These are phyloP conservation scores for Pristionchus arcanus DNA, from an alignment of 2,888 invertebrate species.

Conservation along the genomic window DNA sequence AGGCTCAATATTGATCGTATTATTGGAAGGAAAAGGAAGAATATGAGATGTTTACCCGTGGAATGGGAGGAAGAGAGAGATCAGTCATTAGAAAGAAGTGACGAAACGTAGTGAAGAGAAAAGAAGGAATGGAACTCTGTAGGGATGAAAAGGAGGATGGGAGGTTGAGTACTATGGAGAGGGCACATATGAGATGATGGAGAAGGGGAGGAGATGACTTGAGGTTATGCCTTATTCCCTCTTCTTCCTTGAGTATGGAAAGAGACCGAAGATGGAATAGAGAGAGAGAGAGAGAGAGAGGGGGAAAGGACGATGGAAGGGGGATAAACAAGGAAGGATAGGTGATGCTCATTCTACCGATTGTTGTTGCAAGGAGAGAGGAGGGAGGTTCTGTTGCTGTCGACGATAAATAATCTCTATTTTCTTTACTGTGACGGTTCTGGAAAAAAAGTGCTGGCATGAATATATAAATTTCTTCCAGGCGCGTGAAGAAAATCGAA, in stretches of 20 bases:
- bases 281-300: not conserved
- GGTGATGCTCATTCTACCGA: not conserved
- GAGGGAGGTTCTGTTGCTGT: not conserved
- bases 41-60: slow-evolving; percentile 19
- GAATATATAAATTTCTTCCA: not conserved
- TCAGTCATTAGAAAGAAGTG: slow-evolving; percentile 13
- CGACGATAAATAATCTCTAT: not conserved
- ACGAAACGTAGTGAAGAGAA: not conserved
- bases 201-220: slow-evolving; percentile 10
- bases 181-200: slow-evolving; percentile 18
- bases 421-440: not conserved
- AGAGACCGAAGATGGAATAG: not conserved
- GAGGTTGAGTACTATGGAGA: slow-evolving; percentile 37
- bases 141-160: not conserved
- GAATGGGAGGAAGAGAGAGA: slow-evolving; percentile 2
- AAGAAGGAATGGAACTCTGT: slow-evolving; percentile 13
- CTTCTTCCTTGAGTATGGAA: slow-evolving; percentile 20
- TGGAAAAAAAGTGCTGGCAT: not conserved
- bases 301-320: not conserved
- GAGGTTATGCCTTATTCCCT: slow-evolving; percentile 26
- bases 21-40: not conserved
- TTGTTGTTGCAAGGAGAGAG: not conserved
- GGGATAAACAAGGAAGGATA: slow-evolving; percentile 21
- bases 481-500: slow-evolving; percentile 68
- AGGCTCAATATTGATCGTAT: not conserved